Evolutionary conservation across 2,888 invertebrate genomes (phyloP).

Genomic region (Achlya flavicornis): DNA sequence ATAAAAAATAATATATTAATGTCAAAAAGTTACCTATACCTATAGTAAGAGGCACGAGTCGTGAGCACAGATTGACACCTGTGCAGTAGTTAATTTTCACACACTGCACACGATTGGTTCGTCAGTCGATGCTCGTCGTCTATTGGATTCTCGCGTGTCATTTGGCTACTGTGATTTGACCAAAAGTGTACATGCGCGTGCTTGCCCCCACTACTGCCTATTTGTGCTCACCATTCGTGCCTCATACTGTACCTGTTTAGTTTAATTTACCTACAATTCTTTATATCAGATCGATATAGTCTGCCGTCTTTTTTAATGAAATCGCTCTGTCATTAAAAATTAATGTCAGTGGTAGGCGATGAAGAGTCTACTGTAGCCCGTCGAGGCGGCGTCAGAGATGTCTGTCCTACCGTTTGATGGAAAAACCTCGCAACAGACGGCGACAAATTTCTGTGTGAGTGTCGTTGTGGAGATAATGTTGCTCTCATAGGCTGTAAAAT

Average conservation of each 20-base stretch:
- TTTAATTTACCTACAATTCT: neutral
- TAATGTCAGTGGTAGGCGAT: constrained; percentile 22
- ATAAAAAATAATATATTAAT: neutral
- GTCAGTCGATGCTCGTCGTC: no score
- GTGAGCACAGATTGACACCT: no score
- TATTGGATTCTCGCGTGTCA: no score
- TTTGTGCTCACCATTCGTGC: no score
- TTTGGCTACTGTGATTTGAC: no score
- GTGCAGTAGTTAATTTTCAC: no score
- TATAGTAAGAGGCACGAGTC: no score
- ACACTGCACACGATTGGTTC: no score
- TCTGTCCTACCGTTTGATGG: constrained; percentile 63
- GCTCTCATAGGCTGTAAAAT: constrained; percentile 45
- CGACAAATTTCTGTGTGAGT: constrained; percentile 60
- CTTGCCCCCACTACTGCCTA: no score
- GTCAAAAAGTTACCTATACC: neutral
- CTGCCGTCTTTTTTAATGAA: neutral
- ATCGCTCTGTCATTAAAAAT: constrained; percentile 19
- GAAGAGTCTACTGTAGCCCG: constrained; percentile 23
- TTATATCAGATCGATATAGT: no score
- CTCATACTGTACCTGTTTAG: no score
- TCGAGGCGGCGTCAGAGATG: constrained; percentile 61
- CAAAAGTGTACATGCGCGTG: no score
- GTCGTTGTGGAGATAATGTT: constrained; percentile 38
- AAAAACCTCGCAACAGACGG: constrained; percentile 78